phyloP scores from a whole-genome alignment of 2,113 vertebrate species.

The Entelurus aequoreus region DNA sequence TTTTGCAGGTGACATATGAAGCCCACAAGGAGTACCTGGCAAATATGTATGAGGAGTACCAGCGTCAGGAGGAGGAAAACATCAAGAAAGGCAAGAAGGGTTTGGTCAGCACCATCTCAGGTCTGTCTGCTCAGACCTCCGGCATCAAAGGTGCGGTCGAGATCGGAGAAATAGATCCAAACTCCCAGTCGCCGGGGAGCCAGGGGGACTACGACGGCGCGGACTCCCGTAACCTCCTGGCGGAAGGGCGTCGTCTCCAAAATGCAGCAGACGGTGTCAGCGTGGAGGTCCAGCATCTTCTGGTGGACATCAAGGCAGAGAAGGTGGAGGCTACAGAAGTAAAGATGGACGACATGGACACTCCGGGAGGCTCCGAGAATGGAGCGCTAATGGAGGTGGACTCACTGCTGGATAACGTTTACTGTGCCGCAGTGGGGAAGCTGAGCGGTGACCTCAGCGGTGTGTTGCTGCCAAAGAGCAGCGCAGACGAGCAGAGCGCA shows the following conservation, averaged over 20 bases:
- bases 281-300: slow-evolving; percentile 87
- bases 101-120: slow-evolving; percentile 94
- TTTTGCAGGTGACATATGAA: slow-evolving; percentile 88
- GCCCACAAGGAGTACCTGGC: slow-evolving; percentile 97
- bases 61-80: slow-evolving; percentile 94
- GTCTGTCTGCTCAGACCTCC: slow-evolving; percentile 83
- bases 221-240: slow-evolving; percentile 71
- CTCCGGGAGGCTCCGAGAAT: slow-evolving; percentile 79
- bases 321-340: slow-evolving; percentile 97
- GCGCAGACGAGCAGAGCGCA: slow-evolving; percentile 69
- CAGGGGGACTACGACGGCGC: slow-evolving; percentile 84
- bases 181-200: slow-evolving; percentile 91
- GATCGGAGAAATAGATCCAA: slow-evolving; percentile 81
- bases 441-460: too few species aligned
- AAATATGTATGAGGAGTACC: slow-evolving; percentile 98
- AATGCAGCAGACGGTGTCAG: slow-evolving; percentile 71
- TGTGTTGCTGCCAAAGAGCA: slow-evolving; percentile 44
- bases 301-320: slow-evolving; percentile 93
- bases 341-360: slow-evolving; percentile 91
- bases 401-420: slow-evolving; percentile 86
- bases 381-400: slow-evolving; percentile 86
- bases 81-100: slow-evolving; percentile 96
- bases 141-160: slow-evolving; percentile 82
- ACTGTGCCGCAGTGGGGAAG: slow-evolving; percentile 88
- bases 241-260: slow-evolving; percentile 78